Conservation (phyloP, 2,888 invertebrate genomes). For the Eristalis arbustorum region DNA sequence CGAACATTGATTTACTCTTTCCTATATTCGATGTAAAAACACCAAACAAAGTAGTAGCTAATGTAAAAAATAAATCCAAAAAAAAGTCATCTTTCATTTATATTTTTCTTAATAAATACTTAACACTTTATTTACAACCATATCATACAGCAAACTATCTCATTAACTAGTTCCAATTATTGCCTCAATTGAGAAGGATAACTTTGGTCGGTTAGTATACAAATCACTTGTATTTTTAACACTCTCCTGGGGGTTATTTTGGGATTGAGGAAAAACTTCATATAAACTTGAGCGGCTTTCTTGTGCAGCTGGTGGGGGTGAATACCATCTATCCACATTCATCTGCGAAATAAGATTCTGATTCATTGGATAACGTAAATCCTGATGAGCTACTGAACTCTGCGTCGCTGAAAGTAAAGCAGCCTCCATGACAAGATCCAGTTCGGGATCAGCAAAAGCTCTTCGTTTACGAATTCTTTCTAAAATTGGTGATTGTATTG, state of each 20-base stretch:
- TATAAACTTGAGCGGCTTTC: neutral
- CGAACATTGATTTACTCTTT: too few species aligned
- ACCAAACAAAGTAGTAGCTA: too few species aligned
- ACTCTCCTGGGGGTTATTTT: neutral
- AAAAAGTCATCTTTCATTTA: neutral
- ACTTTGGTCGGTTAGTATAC: constrained; percentile 72
- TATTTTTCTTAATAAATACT: neutral
- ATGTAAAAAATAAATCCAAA: neutral
- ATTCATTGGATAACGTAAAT: constrained; percentile 11
- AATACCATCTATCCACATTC: neutral
- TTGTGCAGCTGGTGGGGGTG: neutral
- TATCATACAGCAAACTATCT: neutral
- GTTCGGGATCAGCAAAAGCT: constrained; percentile 81
- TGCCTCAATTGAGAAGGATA: constrained; percentile 84
- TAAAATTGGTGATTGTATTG: constrained; percentile 77
- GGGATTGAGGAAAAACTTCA: constrained; percentile 58
- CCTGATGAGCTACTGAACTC: constrained; percentile 37
- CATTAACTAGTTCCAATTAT: constrained; percentile 83
- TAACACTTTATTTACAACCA: neutral
- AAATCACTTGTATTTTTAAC: neutral
- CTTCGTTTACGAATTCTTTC: constrained; percentile 81
- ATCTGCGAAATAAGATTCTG: neutral
- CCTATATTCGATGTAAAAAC: too few species aligned
- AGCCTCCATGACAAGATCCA: constrained; percentile 78
- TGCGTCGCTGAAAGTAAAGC: constrained; percentile 73